Conservation (phyloP, 1,140 invertebrate genomes). For the Zaprionus vittiger region DNA sequence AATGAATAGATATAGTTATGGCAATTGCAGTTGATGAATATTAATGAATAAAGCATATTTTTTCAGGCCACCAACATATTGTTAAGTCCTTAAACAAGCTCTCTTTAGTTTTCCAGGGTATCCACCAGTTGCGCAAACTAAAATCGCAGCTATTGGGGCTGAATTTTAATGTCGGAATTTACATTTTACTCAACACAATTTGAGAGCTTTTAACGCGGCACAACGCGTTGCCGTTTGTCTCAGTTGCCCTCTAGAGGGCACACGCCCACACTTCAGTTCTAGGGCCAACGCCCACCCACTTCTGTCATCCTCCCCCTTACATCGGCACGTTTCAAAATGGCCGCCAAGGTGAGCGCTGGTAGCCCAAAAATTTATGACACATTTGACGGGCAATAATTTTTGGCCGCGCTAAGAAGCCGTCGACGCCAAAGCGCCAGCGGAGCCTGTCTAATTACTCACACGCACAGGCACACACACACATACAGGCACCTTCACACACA, state of each 20-base stretch:
- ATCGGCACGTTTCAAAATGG: slow-evolving; percentile 31
- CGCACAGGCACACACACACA: slow-evolving; percentile 11
- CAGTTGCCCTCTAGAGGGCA: slow-evolving; percentile 25
- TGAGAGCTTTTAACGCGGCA: slow-evolving; percentile 26
- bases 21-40: too few relatives aligned
- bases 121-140: neutral
- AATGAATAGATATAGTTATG: too few relatives aligned
- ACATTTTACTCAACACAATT: slow-evolving; percentile 19
- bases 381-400: slow-evolving; percentile 58
- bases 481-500: slow-evolving; percentile 11
- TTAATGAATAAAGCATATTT: too few relatives aligned
- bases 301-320: neutral
- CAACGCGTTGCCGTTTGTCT: slow-evolving; percentile 29
- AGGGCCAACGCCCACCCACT: too few relatives aligned
- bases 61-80: too few relatives aligned
- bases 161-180: slow-evolving; percentile 37
- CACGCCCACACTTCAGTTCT: slow-evolving; percentile 5
- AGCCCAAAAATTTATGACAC: slow-evolving; percentile 42
- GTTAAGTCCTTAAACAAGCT: too few relatives aligned
- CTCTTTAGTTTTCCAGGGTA: neutral
- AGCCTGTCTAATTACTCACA: slow-evolving; percentile 61
- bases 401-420: slow-evolving; percentile 33
- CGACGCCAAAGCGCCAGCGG: slow-evolving; percentile 23
- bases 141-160: neutral
- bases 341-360: slow-evolving; percentile 34